Evolutionary conservation across 2,888 invertebrate genomes (phyloP).

Genomic region (Salticus scenicus): DNA sequence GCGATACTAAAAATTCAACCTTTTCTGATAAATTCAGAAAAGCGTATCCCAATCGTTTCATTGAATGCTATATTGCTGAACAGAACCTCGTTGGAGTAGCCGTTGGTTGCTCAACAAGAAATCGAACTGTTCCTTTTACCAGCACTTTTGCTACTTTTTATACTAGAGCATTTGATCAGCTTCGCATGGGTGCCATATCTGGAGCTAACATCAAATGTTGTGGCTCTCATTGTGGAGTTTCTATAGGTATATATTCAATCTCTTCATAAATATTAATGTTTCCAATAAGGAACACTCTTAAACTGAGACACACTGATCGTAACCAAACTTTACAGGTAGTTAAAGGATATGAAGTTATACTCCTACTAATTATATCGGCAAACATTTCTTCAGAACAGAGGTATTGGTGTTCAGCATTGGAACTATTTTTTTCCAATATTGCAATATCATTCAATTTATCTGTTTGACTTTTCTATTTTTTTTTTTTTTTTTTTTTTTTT

Average conservation of each 20-base stretch:
- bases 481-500: too few species aligned
- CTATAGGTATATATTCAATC: conserved; percentile 88
- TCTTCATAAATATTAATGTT: too few species aligned
- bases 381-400: too few species aligned
- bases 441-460: too few species aligned
- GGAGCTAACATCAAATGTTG: conserved; percentile 97
- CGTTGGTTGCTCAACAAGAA: conserved; percentile 94
- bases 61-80: conserved; percentile 99
- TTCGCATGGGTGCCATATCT: conserved; percentile 99
- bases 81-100: conserved; percentile 98
- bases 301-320: too few species aligned
- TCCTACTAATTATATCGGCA: too few species aligned
- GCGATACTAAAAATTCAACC: conserved; percentile 99
- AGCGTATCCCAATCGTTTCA: conserved; percentile 82
- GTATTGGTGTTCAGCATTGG: too few species aligned
- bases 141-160: conserved; percentile 99
- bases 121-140: conserved; percentile 93
- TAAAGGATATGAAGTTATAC: too few species aligned
- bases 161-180: conserved; percentile 96
- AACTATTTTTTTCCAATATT: too few species aligned
- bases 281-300: too few species aligned
- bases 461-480: too few species aligned
- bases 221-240: conserved; percentile 98
- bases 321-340: too few species aligned
- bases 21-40: conserved; percentile 93